These are phyloP conservation scores for Eupithecia exiguata DNA, from an alignment of 2,888 invertebrate genomes.

Conservation along the genomic window DNA sequence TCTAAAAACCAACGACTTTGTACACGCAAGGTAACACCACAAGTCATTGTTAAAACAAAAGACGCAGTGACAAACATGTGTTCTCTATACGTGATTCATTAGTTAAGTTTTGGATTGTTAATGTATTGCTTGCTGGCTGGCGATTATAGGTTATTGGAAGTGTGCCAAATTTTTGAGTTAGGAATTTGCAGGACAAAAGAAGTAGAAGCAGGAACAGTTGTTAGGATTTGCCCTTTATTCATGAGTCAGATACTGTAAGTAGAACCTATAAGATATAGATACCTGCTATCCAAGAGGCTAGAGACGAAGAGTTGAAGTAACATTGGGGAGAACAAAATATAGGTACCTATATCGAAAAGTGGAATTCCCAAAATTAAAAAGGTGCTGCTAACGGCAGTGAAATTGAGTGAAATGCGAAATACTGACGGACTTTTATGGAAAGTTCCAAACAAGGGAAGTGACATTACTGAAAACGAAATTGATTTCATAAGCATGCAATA, in stretches of 20 bases:
- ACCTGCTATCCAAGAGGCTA: neutral
- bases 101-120: conserved; percentile 77
- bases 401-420: neutral
- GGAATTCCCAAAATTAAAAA: neutral
- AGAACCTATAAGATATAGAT: neutral
- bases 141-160: conserved; percentile 67
- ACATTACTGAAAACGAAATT: neutral
- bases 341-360: neutral
- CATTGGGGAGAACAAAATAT: neutral
- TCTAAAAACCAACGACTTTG: neutral
- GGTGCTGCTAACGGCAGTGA: neutral
- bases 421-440: neutral
- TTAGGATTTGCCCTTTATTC: neutral
- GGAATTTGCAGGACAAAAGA: conserved; percentile 5
- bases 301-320: neutral
- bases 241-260: neutral
- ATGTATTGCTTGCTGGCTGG: conserved; percentile 70
- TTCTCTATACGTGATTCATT: conserved; percentile 82
- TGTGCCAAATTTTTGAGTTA: conserved; percentile 62
- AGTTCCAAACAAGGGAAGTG: neutral
- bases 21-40: conserved; percentile 32
- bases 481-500: neutral
- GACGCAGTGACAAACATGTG: conserved; percentile 76
- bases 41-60: conserved; percentile 66
- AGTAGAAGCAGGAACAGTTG: neutral